These are phyloP conservation scores for Octopus bimaculoides DNA, from an alignment of 1,140 invertebrate species.

Conservation along the genomic window DNA sequence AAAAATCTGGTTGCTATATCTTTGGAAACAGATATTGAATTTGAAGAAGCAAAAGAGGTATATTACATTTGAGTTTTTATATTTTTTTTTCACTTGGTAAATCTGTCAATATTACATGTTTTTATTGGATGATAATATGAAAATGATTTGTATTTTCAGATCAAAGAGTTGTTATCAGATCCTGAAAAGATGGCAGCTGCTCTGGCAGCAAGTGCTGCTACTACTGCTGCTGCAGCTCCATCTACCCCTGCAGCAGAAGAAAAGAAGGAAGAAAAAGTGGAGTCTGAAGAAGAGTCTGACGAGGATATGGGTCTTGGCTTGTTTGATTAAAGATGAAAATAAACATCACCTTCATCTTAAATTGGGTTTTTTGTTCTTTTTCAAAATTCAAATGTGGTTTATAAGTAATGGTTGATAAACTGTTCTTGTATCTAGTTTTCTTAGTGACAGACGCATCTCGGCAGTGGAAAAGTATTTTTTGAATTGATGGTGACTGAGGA, in stretches of 20 bases:
- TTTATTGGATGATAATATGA: background rate
- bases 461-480: too few relatives aligned
- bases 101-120: background rate
- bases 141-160: conserved; percentile 36
- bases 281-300: conserved; percentile 69
- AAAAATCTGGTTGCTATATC: conserved; percentile 97
- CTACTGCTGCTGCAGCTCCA: conserved; percentile 64
- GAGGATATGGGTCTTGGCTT: conserved; percentile 86
- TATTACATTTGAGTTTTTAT: background rate
- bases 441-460: too few relatives aligned
- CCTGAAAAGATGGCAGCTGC: conserved; percentile 82
- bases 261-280: conserved; percentile 69
- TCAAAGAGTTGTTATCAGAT: conserved; percentile 69
- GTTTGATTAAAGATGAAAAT: conserved; percentile 57
- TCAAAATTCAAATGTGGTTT: too few relatives aligned
- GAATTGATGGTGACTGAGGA: too few relatives aligned
- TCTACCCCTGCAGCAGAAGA: conserved; percentile 62
- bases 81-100: background rate
- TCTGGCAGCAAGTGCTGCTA: conserved; percentile 62
- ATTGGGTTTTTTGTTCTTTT: too few relatives aligned
- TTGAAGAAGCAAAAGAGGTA: conserved; percentile 90
- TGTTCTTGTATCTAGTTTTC: too few relatives aligned
- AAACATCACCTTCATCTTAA: too few relatives aligned
- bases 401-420: too few relatives aligned
- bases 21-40: conserved; percentile 91